Evolutionary conservation across 2,113 vertebrate species (phyloP).

Genomic region (Tinamus guttatus): DNA sequence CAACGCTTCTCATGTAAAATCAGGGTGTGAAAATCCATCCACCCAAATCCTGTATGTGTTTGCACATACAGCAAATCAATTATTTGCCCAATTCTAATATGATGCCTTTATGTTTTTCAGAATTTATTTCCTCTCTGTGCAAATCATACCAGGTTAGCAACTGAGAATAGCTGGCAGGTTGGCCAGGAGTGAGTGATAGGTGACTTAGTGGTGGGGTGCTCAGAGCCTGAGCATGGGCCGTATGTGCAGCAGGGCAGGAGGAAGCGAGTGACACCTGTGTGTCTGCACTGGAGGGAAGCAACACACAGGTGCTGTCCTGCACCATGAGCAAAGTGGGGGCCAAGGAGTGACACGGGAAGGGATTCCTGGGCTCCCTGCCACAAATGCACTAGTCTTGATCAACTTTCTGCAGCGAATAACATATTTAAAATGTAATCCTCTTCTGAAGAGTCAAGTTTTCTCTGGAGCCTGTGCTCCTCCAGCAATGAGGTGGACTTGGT

Average conservation of each 20-base stretch:
- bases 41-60: too few species aligned
- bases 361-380: background rate
- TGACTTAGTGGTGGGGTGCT: accelerated
- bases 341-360: background rate
- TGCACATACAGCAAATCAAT: background rate
- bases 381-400: background rate
- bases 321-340: too few species aligned
- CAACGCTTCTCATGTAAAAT: accelerated
- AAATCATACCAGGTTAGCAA: accelerated
- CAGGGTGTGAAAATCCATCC: accelerated
- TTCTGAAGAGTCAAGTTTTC: background rate
- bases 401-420: background rate
- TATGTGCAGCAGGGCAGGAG: background rate
- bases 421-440: accelerated
- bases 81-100: accelerated
- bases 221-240: background rate
- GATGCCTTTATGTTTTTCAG: background rate
- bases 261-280: accelerated
- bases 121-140: background rate
- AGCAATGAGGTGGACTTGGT: background rate
- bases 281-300: background rate
- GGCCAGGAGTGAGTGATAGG: background rate
- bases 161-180: accelerated
- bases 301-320: accelerated
- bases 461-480: accelerated